Evolutionary conservation across 2,113 vertebrate genomes (phyloP), one percentile per base, ranked within the genome.

Genomic region (Nanorana parkeri): DNA sequence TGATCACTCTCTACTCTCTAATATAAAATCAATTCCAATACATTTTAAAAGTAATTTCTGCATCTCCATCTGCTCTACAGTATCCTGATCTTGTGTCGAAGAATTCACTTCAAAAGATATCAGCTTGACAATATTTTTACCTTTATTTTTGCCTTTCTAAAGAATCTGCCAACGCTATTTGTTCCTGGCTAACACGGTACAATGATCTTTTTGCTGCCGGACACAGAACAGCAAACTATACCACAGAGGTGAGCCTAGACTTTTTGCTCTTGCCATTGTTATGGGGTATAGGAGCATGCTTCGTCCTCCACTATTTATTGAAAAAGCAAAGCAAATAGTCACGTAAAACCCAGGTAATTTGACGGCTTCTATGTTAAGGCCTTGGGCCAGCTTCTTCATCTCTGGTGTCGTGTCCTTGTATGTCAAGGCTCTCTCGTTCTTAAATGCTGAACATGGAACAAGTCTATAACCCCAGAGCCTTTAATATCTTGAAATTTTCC

Each of bases 301-400:
- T 87, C 87, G 77, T 77, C 0, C 79, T 84, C 77, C 80, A 86
- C 63, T 83, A 86, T 88, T 89, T 89, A 67, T 65, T 81, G 84
- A 86, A 86, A n/a, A 88, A 87, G 61, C 5, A 60, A 63, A 66
- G 75, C 84, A 90, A 90, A 86, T 87, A 89, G 84, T 90, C 83
- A 85, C 86, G 88, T 89, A 90, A 91, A 90, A 85, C 81, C 82
- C 86, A 63, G 29, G 72, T 89, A 87, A 91, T 92, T 90, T 83
- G 28, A 84, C 73, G 85, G 64, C 84, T 91, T 91, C n/a, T 72
- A 88, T 89, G 72, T 86, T 85, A 92, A 86, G 87, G 87, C 72
- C 87, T 86, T 86, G 84, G 88, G 91, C 88, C 87, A 88, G 89
- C 73, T 86, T 86, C 84, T 84, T 76, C 88, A 79, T 88, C 86